Percentiles rank a stretch among this genome's conserved stretches.
phyloP scores from a whole-genome alignment of 2,888 invertebrate genomes.

The Oscheius sp. region DNA sequence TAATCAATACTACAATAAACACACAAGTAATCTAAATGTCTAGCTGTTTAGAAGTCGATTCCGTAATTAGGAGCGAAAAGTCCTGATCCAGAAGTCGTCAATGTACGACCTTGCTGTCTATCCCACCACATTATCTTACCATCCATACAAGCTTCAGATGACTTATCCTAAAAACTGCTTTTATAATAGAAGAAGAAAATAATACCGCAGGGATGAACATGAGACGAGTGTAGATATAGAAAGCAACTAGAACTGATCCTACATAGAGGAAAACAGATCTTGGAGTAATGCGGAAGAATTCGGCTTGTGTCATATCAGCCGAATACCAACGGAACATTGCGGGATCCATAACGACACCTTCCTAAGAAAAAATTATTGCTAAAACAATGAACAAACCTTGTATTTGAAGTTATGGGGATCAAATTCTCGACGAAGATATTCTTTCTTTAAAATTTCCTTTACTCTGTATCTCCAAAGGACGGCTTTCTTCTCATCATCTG shows the following conservation, averaged over 20 bases:
- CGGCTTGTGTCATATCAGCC: slow-evolving; percentile 72
- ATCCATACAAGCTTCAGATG: slow-evolving; percentile 63
- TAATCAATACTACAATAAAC: slow-evolving; percentile 6
- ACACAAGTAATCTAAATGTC: slow-evolving; percentile 15
- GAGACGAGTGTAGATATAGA: slow-evolving; percentile 69
- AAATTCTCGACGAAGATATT: slow-evolving; percentile 72
- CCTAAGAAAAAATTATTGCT: slow-evolving; percentile 44
- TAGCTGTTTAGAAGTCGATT: slow-evolving; percentile 61
- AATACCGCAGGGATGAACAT: slow-evolving; percentile 59
- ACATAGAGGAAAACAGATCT: slow-evolving; percentile 67
- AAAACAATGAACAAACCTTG: slow-evolving; percentile 51
- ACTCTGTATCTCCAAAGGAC: slow-evolving; percentile 70
- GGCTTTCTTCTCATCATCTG: slow-evolving; percentile 72
- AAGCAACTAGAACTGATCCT: slow-evolving; percentile 59
- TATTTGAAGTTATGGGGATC: slow-evolving; percentile 72
- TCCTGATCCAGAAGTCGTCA: slow-evolving; percentile 66
- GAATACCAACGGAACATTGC: slow-evolving; percentile 74
- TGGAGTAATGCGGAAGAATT: slow-evolving; percentile 72
- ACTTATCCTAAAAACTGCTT: slow-evolving; percentile 56
- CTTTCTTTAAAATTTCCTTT: slow-evolving; percentile 72
- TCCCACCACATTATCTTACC: slow-evolving; percentile 73
- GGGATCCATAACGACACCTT: slow-evolving; percentile 72
- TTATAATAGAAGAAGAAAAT: neutral
- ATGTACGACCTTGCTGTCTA: slow-evolving; percentile 63
- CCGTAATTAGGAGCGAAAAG: slow-evolving; percentile 65